Percentiles rank a stretch among this genome's conserved stretches.
phyloP scores from a whole-genome alignment of 2,113 vertebrate genomes.

The Gasterosteus nipponicus region DNA sequence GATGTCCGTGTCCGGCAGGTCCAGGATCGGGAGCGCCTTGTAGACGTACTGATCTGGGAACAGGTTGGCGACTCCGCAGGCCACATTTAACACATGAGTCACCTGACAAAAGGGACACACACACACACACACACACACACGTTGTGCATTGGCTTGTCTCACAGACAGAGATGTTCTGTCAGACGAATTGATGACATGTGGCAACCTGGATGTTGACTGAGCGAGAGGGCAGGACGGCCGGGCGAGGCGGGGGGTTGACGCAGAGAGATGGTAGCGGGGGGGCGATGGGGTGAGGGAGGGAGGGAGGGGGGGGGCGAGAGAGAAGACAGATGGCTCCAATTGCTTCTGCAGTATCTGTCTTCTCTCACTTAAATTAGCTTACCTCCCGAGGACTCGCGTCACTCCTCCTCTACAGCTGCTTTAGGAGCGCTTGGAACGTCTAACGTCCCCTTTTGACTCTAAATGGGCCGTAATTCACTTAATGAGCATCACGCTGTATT shows the following conservation, averaged over 20 bases:
- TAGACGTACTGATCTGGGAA: constrained; percentile 82
- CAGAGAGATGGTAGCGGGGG: constrained; percentile 18
- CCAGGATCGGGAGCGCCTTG: constrained; percentile 86
- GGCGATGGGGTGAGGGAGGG: too few species aligned
- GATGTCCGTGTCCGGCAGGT: constrained; percentile 92
- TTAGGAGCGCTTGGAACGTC: constrained; percentile 1
- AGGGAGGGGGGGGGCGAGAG: not conserved
- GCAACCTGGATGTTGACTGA: constrained; percentile 44
- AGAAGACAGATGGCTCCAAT: constrained; percentile 64
- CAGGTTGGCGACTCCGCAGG: constrained; percentile 89
- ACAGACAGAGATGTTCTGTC: constrained; percentile 33
- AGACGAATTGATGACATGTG: constrained; percentile 55
- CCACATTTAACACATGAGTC: constrained; percentile 93
- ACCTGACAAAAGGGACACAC: constrained; percentile 81
- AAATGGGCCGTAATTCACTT: too few species aligned
- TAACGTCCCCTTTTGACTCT: constrained; percentile 1
- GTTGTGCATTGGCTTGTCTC: constrained; percentile 20
- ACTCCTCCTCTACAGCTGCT: constrained; percentile 39
- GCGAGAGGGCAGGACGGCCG: constrained; percentile 9
- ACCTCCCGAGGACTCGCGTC: constrained; percentile 26
- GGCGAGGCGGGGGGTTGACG: constrained; percentile 1
- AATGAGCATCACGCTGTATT: too few species aligned
- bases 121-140: not conserved
- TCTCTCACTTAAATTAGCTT: constrained; percentile 51
- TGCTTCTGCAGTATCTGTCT: constrained; percentile 58